These are phyloP conservation scores for Drosophila biarmipes DNA, from an alignment of 1,140 invertebrate genomes.

Conservation along the genomic window DNA sequence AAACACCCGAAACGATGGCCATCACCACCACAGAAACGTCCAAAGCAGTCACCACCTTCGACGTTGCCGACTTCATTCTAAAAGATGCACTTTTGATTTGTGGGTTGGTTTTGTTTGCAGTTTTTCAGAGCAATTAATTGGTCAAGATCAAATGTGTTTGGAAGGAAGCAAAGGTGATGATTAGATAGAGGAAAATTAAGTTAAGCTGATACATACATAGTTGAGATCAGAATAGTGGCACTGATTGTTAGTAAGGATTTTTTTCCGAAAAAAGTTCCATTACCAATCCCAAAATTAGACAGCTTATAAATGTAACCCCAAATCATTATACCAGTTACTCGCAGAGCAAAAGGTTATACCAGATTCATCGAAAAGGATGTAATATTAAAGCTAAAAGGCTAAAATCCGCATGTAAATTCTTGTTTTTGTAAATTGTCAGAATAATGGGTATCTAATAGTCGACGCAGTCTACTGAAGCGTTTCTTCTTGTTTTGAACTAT, in stretches of 20 bases:
- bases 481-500: too few species aligned
- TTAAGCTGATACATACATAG: constrained; percentile 8
- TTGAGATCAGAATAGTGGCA: constrained; percentile 3
- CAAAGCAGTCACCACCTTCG: constrained; percentile 80
- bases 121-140: constrained; percentile 32
- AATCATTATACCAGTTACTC: too few species aligned
- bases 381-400: too few species aligned
- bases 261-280: too few species aligned
- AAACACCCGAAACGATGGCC: constrained; percentile 67
- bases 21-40: constrained; percentile 83
- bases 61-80: constrained; percentile 84
- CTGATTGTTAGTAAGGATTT: background rate
- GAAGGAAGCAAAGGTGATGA: constrained; percentile 34
- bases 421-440: too few species aligned
- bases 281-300: background rate
- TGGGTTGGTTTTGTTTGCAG: constrained; percentile 48
- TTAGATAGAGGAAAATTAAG: constrained; percentile 29
- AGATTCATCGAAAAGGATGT: too few species aligned
- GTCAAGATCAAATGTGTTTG: constrained; percentile 25
- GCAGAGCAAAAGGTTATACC: too few species aligned
- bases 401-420: too few species aligned
- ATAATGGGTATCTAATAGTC: too few species aligned
- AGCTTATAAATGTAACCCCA: background rate
- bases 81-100: constrained; percentile 80
- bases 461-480: too few species aligned